Base-by-base conservation (phyloP, 2,888 invertebrate genomes). In the Cheiracanthium punctorium region DNA sequence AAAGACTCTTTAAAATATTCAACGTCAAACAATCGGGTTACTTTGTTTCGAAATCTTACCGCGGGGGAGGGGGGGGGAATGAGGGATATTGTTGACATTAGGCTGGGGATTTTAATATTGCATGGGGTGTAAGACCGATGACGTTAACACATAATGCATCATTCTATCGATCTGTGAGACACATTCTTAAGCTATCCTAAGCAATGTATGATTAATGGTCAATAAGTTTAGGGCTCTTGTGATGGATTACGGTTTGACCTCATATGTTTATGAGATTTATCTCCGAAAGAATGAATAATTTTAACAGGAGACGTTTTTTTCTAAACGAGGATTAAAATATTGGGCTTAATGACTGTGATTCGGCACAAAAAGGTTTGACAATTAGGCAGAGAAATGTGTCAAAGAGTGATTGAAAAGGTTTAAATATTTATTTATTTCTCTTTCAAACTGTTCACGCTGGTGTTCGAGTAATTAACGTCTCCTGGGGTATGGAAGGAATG, bases 231-330 rank as follows among this genome's bases (percentile, higher is more conserved):
- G 24, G 24, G 24, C 17, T 58, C 24, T 17, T 58, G 20, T 24
- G 58, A 58, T 58, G 58, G 58, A 58, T 58, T 58, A 24, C 12
- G 12, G 58, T 20, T 24, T 58, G 58, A 58, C 58, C 58, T 58
- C 58, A 58, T 58, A 58, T 58, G 58, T 58, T 58, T 58, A 24
- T 24, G 24, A 58, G 24, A 58, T 58, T 58, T 58, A 58, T 58
- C 58, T 58, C 4, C 58, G 1, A 24, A 20, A 58, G 58, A 24
- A 24, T 12, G 17, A 58, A 17, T n/a, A n/a, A n/a, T 12, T 58
- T 24, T 17, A n/a, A 24, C 4, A 12, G 12, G 58, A 58, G 4
- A 24, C 20, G 5, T 58, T 58, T 58, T 58, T 58, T 58, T 4
- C 4, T 24, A 58, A 48, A 58, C 24, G 24, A 58, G 58, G 12